Evolutionary conservation across 2,888 invertebrate species (phyloP).

Genomic region (Philopedon plagiatum): DNA sequence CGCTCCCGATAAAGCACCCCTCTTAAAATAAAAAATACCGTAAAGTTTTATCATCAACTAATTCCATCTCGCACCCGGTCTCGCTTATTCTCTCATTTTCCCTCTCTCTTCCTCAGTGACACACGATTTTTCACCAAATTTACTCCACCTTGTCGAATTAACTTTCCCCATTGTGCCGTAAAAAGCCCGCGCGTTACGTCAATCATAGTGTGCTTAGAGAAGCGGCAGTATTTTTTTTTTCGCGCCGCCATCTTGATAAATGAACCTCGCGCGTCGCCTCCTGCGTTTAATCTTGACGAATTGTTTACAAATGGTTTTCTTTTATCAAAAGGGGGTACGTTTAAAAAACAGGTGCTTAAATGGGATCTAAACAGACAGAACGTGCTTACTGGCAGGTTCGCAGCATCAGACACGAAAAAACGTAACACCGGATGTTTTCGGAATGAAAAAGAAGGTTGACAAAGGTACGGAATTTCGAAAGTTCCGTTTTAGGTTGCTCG

Average conservation of each 20-base stretch:
- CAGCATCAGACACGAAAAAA: neutral
- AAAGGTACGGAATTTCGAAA: too few species aligned
- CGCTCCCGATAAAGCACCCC: neutral
- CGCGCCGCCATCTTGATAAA: constrained; percentile 48
- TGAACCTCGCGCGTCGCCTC: constrained; percentile 41
- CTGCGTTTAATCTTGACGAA: constrained; percentile 52
- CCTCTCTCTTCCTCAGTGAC: constrained; percentile 21
- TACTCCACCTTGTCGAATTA: constrained; percentile 50
- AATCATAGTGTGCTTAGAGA: constrained; percentile 35
- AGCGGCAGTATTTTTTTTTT: constrained; percentile 43
- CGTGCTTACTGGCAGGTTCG: neutral
- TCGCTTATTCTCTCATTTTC: neutral
- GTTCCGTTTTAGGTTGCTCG: too few species aligned
- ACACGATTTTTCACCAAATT: constrained; percentile 47
- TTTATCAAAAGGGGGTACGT: constrained; percentile 16
- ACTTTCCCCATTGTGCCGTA: constrained; percentile 45
- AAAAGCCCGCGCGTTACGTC: constrained; percentile 39
- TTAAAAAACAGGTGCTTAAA: constrained; percentile 26
- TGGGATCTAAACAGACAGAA: neutral
- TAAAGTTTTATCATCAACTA: constrained; percentile 4
- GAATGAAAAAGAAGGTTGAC: neutral
- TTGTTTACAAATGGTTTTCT: constrained; percentile 53
- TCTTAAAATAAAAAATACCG: constrained; percentile 12
- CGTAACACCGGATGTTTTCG: neutral
- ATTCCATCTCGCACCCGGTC: constrained; percentile 19